A percentile compares a stretch with the other conserved stretches of the same genome.
phyloP scores from a whole-genome alignment of 2,888 invertebrate species.

The Pyralis farinalis region DNA sequence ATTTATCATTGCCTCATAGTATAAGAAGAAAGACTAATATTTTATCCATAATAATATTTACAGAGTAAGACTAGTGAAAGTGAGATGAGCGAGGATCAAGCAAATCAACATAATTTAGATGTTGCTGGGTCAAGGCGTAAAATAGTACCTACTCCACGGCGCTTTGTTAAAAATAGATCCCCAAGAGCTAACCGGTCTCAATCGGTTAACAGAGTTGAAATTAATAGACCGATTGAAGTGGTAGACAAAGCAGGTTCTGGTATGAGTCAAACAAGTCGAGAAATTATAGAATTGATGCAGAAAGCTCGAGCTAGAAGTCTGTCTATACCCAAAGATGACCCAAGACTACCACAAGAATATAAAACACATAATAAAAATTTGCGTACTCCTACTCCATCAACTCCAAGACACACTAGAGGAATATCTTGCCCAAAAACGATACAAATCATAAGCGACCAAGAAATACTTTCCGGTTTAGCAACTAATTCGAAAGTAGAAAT shows the following conservation, averaged over 20 bases:
- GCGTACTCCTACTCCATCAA: slow-evolving; percentile 75
- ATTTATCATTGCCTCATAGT: slow-evolving; percentile 27
- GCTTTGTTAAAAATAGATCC: slow-evolving; percentile 65
- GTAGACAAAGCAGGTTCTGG: slow-evolving; percentile 59
- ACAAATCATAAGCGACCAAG: slow-evolving; percentile 71
- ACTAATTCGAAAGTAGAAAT: slow-evolving; percentile 55
- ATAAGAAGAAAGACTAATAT: slow-evolving; percentile 54
- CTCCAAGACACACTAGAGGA: slow-evolving; percentile 54
- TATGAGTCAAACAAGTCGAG: slow-evolving; percentile 70
- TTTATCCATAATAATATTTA: slow-evolving; percentile 62
- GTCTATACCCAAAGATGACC: slow-evolving; percentile 75
- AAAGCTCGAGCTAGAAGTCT: slow-evolving; percentile 72
- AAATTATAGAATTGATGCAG: slow-evolving; percentile 73
- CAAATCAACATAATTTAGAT: slow-evolving; percentile 41
- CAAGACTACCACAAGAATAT: slow-evolving; percentile 54
- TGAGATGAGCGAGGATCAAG: slow-evolving; percentile 79
- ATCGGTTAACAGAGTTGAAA: slow-evolving; percentile 76
- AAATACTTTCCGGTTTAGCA: slow-evolving; percentile 74
- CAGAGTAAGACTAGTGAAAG: slow-evolving; percentile 81
- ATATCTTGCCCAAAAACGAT: slow-evolving; percentile 78
- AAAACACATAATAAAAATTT: slow-evolving; percentile 63
- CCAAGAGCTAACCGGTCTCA: slow-evolving; percentile 78
- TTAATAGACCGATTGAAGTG: slow-evolving; percentile 29
- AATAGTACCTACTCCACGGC: slow-evolving; percentile 61
- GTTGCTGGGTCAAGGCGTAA: slow-evolving; percentile 52